Conservation (phyloP, 37 sponge, comb jelly and placozoan species). For the Crambe crambe region DNA sequence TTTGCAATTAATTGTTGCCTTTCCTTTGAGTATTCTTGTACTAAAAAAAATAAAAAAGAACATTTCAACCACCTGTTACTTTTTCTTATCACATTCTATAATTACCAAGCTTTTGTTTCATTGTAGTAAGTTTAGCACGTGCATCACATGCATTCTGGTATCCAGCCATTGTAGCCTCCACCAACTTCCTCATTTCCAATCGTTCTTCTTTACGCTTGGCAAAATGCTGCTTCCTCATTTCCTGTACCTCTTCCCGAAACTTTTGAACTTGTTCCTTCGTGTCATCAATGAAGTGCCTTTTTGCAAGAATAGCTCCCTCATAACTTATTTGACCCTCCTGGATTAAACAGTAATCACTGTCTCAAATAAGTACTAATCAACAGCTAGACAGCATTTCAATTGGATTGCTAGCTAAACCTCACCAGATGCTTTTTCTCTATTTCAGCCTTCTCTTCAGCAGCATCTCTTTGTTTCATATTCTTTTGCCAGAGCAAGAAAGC, state of each 20-base stretch:
- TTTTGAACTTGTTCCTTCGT: slow-evolving; percentile 59
- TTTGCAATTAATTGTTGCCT: slow-evolving; percentile 82
- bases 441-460: slow-evolving; percentile 81
- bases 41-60: slow-evolving; percentile 38
- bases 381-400: not conserved
- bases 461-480: slow-evolving; percentile 80
- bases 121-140: slow-evolving; percentile 69
- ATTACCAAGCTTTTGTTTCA: slow-evolving; percentile 76
- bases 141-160: slow-evolving; percentile 84
- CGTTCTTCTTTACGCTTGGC: slow-evolving; percentile 70
- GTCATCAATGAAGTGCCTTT: slow-evolving; percentile 60
- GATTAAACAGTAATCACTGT: not conserved
- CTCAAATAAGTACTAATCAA: not conserved
- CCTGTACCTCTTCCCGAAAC: slow-evolving; percentile 84
- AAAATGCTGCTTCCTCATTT: slow-evolving; percentile 82
- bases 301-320: slow-evolving; percentile 96
- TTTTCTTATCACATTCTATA: not conserved
- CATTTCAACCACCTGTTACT: too few species aligned
- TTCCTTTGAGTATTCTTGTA: slow-evolving; percentile 84
- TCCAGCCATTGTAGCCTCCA: slow-evolving; percentile 76
- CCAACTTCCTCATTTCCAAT: slow-evolving; percentile 78
- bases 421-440: slow-evolving; percentile 83
- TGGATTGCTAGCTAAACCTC: not conserved
- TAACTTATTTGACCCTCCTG: slow-evolving; percentile 88
- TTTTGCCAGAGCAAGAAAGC: slow-evolving; percentile 86